phyloP scores from a whole-genome alignment of 2,888 invertebrate species.

The Parasteatoda lunata region DNA sequence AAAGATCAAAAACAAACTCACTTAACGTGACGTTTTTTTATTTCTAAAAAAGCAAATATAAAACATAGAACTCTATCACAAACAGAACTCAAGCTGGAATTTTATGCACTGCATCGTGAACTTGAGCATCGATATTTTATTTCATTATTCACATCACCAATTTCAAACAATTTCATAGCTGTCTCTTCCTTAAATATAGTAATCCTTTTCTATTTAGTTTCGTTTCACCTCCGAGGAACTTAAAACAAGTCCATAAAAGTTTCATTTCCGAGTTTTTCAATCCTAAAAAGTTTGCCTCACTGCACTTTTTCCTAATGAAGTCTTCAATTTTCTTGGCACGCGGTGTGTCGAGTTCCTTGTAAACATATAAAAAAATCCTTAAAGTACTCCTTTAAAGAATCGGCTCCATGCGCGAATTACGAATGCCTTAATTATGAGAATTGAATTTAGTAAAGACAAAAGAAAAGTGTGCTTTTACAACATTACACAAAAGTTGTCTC shows the following conservation, averaged over 20 bases:
- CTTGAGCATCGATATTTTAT: too few species aligned
- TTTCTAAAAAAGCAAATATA: too few species aligned
- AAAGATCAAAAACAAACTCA: too few species aligned
- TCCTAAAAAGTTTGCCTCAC: background rate
- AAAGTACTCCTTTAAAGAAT: background rate
- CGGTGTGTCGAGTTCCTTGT: background rate
- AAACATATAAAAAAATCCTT: background rate
- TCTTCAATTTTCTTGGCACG: conserved; percentile 42
- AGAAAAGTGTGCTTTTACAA: background rate
- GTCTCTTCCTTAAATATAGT: too few species aligned
- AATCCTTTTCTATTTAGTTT: background rate
- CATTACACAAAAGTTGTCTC: too few species aligned
- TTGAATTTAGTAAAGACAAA: conserved; percentile 20
- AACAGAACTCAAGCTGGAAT: too few species aligned
- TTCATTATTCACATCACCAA: too few species aligned
- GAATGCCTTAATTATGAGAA: conserved; percentile 53
- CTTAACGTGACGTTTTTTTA: too few species aligned
- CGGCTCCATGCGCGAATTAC: conserved; percentile 29
- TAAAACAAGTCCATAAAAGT: background rate
- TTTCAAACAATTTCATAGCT: too few species aligned
- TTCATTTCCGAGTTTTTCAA: background rate
- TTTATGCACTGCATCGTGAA: too few species aligned
- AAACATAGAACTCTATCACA: too few species aligned
- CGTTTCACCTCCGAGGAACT: background rate
- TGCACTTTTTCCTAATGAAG: conserved; percentile 27